Percentiles rank a stretch among this genome's conserved stretches.
Evolutionary conservation across 2,113 vertebrate genomes (phyloP).

Genomic region (Bos taurus): ARS-UCD2.0 NC_037357.1:74090001-74090500

Average conservation of each 20-base stretch:
- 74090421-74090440: neutral
- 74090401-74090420: neutral
- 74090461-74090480: neutral
- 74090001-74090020: conserved; percentile 13
- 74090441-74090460: neutral
- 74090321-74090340: neutral
- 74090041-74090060: neutral
- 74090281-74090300: neutral
- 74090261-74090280: neutral
- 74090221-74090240: conserved; percentile 28
- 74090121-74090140: neutral
- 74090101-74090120: neutral
- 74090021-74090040: neutral
- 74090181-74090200: conserved; percentile 2
- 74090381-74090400: neutral
- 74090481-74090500: neutral
- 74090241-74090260: neutral
- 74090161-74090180: neutral
- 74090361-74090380: neutral
- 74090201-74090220: conserved; percentile 7
- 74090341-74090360: neutral
- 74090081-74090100: conserved; percentile 31
- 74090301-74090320: neutral
- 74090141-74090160: neutral
- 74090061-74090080: conserved; percentile 17